A percentile compares a stretch with the other conserved stretches of the same genome.
Evolutionary conservation across 2,888 invertebrate genomes (phyloP).

Genomic region (Drosophila sordidula): DNA sequence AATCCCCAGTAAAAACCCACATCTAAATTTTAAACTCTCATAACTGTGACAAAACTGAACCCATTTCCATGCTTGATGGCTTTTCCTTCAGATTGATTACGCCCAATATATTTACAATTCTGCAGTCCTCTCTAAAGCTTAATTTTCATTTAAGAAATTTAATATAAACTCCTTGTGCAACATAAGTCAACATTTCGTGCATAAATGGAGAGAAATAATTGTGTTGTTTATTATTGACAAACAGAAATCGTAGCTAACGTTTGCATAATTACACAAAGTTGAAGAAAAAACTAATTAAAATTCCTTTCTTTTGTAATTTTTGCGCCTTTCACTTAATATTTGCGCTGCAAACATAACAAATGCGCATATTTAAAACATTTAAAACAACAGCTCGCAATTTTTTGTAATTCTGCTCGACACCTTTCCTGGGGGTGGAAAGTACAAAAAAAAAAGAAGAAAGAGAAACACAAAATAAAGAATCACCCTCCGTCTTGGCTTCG

Average conservation of each 20-base stretch:
- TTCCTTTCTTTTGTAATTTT: slow-evolving; percentile 39
- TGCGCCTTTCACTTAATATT: slow-evolving; percentile 18
- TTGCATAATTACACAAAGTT: slow-evolving; percentile 57
- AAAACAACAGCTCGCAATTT: slow-evolving; percentile 39
- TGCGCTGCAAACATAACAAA: slow-evolving; percentile 24
- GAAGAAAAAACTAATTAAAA: slow-evolving; percentile 68
- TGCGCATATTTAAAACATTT: slow-evolving; percentile 64
- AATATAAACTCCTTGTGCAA: neutral
- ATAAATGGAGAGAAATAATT: slow-evolving; percentile 26
- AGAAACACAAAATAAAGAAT: slow-evolving; percentile 15
- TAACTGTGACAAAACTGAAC: too few relatives aligned
- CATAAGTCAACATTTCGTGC: neutral
- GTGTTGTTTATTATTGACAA: slow-evolving; percentile 46
- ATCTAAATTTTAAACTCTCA: too few relatives aligned
- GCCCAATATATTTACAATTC: too few relatives aligned
- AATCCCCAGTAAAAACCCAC: too few relatives aligned
- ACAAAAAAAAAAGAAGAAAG: neutral
- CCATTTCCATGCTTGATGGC: too few relatives aligned
- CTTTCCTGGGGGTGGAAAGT: slow-evolving; percentile 48
- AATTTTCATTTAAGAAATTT: neutral
- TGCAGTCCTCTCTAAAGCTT: neutral
- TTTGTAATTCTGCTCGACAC: slow-evolving; percentile 65
- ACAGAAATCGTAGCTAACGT: slow-evolving; percentile 23
- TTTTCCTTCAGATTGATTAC: too few relatives aligned
- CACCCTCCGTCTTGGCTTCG: slow-evolving; percentile 35